phyloP scores from a whole-genome alignment of 2,797 vertebrate genomes.

The Ambastaia sidthimunki region DNA sequence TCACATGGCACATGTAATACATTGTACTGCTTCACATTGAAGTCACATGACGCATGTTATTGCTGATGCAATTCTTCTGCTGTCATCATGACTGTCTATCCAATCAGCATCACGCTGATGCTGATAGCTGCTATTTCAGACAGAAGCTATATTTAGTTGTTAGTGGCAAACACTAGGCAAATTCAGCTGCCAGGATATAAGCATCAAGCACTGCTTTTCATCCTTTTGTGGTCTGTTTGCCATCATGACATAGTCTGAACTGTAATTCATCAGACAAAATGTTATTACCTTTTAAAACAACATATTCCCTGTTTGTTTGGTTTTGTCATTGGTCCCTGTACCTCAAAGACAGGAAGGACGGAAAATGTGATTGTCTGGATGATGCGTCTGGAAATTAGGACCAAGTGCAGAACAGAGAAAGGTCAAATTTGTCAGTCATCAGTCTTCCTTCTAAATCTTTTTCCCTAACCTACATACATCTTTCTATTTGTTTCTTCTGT shows the following conservation, averaged over 20 bases:
- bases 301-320: constrained; percentile 8
- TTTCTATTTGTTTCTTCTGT: background rate
- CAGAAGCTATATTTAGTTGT: constrained; percentile 52
- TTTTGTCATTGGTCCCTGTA: constrained; percentile 13
- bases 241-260: constrained; percentile 9
- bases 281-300: constrained; percentile 30
- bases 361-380: constrained; percentile 45
- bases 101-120: constrained; percentile 42
- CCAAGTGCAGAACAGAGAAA: constrained; percentile 31
- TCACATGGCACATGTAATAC: background rate
- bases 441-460: background rate
- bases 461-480: background rate
- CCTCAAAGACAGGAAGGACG: constrained; percentile 34
- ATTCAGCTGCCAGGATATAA: constrained; percentile 13
- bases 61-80: constrained; percentile 20
- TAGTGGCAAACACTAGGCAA: constrained; percentile 9
- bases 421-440: constrained; percentile 45
- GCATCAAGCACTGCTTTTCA: background rate
- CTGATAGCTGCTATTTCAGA: constrained; percentile 50
- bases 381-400: constrained; percentile 42
- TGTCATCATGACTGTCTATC: constrained; percentile 38
- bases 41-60: background rate
- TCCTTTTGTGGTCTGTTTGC: constrained; percentile 10
- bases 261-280: constrained; percentile 24
- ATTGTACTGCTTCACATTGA: background rate